A percentile compares a stretch with the other conserved stretches of the same genome.
Evolutionary conservation across 2,888 invertebrate species (phyloP).

Genomic region (Dastarcus helophoroides): DNA sequence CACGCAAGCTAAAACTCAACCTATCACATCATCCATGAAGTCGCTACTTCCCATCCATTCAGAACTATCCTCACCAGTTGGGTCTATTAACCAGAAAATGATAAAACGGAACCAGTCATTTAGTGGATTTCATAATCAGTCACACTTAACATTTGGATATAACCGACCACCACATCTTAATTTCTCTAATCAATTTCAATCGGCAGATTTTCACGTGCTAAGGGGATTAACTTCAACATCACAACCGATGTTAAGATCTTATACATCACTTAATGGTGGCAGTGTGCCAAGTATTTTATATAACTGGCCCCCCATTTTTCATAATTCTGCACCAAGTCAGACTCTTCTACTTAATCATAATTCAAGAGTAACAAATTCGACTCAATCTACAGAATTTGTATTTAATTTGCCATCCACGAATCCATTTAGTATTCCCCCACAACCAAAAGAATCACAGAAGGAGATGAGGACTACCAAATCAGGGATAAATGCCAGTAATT

Average conservation of each 20-base stretch:
- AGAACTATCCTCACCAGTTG: slow-evolving; percentile 7
- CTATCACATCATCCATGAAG: slow-evolving; percentile 19
- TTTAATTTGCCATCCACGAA: slow-evolving; percentile 7
- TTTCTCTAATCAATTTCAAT: slow-evolving; percentile 11
- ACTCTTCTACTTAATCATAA: slow-evolving; percentile 14
- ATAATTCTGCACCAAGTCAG: slow-evolving; percentile 12
- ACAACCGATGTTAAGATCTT: slow-evolving; percentile 1
- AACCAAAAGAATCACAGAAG: neutral
- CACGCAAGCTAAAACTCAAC: slow-evolving; percentile 25
- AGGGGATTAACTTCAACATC: no score
- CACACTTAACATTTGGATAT: neutral
- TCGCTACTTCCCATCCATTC: slow-evolving; percentile 14
- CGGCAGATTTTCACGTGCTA: slow-evolving; percentile 5
- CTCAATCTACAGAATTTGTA: slow-evolving; percentile 6
- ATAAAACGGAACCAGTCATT: slow-evolving; percentile 34
- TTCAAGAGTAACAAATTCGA: slow-evolving; percentile 2
- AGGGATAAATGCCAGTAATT: neutral
- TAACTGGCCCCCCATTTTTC: slow-evolving; percentile 17
- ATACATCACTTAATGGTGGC: slow-evolving; percentile 6
- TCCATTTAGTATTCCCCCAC: neutral
- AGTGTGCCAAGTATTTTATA: slow-evolving; percentile 19
- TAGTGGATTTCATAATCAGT: slow-evolving; percentile 29
- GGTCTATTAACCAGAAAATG: slow-evolving; percentile 12
- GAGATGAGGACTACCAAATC: neutral
- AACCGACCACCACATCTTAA: slow-evolving; percentile 3